Evolutionary conservation across 2,888 invertebrate genomes (phyloP).

Genomic region (Yponomeuta evonymella): DNA sequence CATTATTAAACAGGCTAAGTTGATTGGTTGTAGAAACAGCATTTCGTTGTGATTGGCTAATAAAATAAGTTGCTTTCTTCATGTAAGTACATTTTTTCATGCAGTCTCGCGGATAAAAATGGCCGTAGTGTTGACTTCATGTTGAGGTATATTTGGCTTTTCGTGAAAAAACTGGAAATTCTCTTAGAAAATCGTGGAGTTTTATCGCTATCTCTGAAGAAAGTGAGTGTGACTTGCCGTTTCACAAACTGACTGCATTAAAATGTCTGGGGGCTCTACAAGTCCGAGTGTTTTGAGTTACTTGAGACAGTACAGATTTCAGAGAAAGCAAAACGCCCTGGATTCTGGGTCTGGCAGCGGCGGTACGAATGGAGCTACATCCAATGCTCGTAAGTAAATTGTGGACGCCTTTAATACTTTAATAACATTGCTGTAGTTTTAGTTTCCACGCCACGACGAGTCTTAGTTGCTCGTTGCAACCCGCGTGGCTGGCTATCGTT

Average conservation of each 20-base stretch:
- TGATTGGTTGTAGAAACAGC: not conserved
- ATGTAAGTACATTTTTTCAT: conserved; percentile 14
- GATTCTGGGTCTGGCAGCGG: conserved; percentile 41
- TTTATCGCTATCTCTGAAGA: conserved; percentile 32
- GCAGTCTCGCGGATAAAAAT: conserved; percentile 71
- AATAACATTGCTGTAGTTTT: not conserved
- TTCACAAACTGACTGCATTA: conserved; percentile 23
- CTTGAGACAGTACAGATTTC: conserved; percentile 81
- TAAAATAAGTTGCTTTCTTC: not conserved
- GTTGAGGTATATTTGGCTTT: conserved; percentile 35
- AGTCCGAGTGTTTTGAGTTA: conserved; percentile 78
- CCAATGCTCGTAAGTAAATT: conserved; percentile 60
- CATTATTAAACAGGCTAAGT: not conserved
- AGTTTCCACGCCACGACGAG: not conserved
- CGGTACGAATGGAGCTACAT: conserved; percentile 50
- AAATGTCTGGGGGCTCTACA: conserved; percentile 60
- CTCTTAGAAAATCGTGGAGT: conserved; percentile 39
- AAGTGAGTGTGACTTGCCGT: conserved; percentile 11
- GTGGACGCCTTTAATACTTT: not conserved
- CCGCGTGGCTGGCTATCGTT: conserved; percentile 11
- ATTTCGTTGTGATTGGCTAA: conserved; percentile 2
- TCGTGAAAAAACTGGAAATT: conserved; percentile 31
- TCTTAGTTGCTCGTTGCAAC: not conserved
- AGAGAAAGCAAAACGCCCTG: conserved; percentile 74
- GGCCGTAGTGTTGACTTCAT: conserved; percentile 64